phyloP scores from a whole-genome alignment of 2,797 vertebrate species.

The Scyliorhinus canicula region DNA sequence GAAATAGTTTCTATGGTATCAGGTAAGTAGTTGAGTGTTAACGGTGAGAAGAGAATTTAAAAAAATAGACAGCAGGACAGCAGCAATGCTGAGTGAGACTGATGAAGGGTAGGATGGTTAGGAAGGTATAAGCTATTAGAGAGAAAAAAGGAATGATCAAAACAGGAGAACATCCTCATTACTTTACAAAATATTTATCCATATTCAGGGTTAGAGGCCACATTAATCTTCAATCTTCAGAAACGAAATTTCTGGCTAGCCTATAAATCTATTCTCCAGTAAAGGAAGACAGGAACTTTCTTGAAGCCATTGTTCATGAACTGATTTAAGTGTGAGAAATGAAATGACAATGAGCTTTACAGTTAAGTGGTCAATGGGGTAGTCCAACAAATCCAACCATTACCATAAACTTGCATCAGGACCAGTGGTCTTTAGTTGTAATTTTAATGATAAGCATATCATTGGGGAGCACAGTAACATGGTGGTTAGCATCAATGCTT shows the following conservation, averaged over 20 bases:
- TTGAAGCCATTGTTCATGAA: neutral
- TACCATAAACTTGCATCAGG: neutral
- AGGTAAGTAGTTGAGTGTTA: neutral
- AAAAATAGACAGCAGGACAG: neutral
- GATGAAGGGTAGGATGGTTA: neutral
- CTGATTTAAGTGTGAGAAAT: neutral
- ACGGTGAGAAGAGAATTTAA: neutral
- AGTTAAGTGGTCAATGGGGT: neutral
- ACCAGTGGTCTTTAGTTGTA: neutral
- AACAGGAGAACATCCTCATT: neutral
- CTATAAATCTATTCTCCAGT: neutral
- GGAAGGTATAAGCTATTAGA: neutral
- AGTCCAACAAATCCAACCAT: neutral
- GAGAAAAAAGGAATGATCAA: neutral
- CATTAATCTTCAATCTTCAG: neutral
- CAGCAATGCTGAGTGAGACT: neutral
- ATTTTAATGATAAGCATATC: neutral
- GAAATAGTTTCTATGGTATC: neutral
- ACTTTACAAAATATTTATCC: neutral
- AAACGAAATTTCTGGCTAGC: neutral
- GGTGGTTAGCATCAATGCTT: too few relatives aligned
- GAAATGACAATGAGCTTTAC: neutral
- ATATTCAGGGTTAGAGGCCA: neutral
- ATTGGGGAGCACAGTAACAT: too few relatives aligned
- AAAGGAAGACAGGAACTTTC: neutral